Evolutionary conservation across 53 echinoderm and acorn worm species (phyloP).

Genomic region (Patiria pectinifera): DNA sequence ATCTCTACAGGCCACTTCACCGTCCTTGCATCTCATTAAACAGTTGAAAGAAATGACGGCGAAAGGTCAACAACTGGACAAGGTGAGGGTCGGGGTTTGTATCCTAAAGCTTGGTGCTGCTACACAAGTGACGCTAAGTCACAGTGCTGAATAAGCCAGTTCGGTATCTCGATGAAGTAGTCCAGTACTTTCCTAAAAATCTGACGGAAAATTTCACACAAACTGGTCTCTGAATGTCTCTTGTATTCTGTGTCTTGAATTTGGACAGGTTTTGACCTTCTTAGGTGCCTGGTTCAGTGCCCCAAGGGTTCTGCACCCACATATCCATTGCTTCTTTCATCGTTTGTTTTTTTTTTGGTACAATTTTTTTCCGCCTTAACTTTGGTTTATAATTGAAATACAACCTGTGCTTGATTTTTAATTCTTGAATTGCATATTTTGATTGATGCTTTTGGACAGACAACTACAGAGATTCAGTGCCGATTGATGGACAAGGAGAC

Average conservation of each 20-base stretch:
- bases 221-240: no score
- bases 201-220: no score
- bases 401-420: background rate
- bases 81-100: conserved; percentile 64
- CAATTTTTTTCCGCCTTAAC: background rate
- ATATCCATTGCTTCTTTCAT: no score
- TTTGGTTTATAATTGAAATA: background rate
- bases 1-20: conserved; percentile 52
- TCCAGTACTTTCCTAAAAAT: no score
- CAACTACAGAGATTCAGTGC: conserved; percentile 73
- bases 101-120: background rate
- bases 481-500: conserved; percentile 94
- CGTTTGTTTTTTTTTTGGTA: no score
- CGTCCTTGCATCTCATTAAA: conserved; percentile 74
- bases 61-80: conserved; percentile 66
- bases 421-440: background rate
- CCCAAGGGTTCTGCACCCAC: no score
- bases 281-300: no score
- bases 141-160: no score
- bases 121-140: background rate
- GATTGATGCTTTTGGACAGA: conserved; percentile 29
- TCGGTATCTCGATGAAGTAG: no score
- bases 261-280: no score
- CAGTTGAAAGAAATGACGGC: conserved; percentile 74
- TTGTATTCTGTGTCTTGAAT: no score